phyloP scores from a whole-genome alignment of 2,888 invertebrate genomes.

The Autographa pulchrina region DNA sequence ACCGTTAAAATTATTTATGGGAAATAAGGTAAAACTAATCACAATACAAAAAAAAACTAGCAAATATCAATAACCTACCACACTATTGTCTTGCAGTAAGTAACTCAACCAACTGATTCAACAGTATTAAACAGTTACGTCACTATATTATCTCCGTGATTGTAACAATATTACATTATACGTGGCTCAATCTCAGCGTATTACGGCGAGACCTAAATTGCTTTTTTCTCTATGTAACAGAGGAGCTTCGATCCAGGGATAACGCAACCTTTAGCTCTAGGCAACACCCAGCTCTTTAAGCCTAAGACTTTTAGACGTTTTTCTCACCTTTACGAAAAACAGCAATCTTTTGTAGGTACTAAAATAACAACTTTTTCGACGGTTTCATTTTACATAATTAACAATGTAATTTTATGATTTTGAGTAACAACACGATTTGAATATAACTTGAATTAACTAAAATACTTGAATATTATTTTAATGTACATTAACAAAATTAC shows the following conservation, averaged over 20 bases:
- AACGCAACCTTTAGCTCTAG: conserved; percentile 76
- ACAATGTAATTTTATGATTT: conserved; percentile 42
- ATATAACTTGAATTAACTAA: no score
- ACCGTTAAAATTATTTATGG: no score
- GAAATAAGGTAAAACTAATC: no score
- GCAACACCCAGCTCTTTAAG: conserved; percentile 70
- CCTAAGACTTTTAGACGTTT: conserved; percentile 61
- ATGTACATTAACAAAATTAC: conserved; percentile 45
- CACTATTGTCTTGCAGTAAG: not conserved
- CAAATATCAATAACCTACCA: no score
- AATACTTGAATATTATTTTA: conserved; percentile 37
- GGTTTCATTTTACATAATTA: conserved; percentile 37
- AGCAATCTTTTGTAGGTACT: conserved; percentile 40
- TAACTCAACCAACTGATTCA: no score
- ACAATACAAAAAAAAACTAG: no score
- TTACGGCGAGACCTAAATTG: conserved; percentile 70
- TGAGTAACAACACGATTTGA: conserved; percentile 33
- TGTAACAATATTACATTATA: conserved; percentile 55
- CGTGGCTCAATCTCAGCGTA: conserved; percentile 58
- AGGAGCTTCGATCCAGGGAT: conserved; percentile 63
- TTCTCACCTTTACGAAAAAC: conserved; percentile 65
- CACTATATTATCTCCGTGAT: conserved; percentile 53
- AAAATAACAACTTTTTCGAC: conserved; percentile 35
- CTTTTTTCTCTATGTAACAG: conserved; percentile 71
- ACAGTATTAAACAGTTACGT: conserved; percentile 24